Conservation (phyloP, 2,888 invertebrate genomes). For the Scaptomyza tumidula region DNA sequence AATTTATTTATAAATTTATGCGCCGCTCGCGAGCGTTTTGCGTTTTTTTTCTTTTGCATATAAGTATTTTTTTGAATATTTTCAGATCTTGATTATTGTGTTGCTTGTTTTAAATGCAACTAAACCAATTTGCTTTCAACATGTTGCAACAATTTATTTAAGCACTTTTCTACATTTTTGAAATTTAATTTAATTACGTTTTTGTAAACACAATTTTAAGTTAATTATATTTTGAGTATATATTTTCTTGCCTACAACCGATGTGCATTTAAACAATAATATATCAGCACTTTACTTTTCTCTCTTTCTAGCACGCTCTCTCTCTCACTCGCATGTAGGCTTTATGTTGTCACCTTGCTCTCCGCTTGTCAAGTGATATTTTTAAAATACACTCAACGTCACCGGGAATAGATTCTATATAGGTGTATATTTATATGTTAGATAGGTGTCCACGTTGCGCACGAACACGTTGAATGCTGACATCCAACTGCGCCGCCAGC, state of each 20-base stretch:
- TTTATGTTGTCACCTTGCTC: conserved; percentile 38
- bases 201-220: conserved; percentile 30
- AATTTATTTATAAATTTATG: conserved; percentile 73
- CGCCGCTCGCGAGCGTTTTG: conserved; percentile 26
- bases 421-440: background rate
- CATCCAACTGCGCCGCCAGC: conserved; percentile 72
- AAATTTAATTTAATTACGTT: conserved; percentile 7
- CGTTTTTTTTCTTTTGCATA: conserved; percentile 9
- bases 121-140: background rate
- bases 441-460: conserved; percentile 41
- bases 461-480: conserved; percentile 70
- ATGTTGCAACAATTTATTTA: conserved; percentile 8
- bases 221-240: conserved; percentile 29
- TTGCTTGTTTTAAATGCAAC: conserved; percentile 12
- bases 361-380: conserved; percentile 45
- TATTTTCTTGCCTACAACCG: conserved; percentile 11
- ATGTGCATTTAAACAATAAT: conserved; percentile 33
- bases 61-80: conserved; percentile 36
- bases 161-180: conserved; percentile 6
- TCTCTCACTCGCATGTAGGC: conserved; percentile 4
- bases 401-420: conserved; percentile 15
- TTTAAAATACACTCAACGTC: conserved; percentile 42
- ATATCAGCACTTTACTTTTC: conserved; percentile 30
- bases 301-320: background rate
- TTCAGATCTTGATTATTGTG: conserved; percentile 11